Evolutionary conservation across 2,113 vertebrate species (phyloP).

Genomic region (Puma concolor): DNA sequence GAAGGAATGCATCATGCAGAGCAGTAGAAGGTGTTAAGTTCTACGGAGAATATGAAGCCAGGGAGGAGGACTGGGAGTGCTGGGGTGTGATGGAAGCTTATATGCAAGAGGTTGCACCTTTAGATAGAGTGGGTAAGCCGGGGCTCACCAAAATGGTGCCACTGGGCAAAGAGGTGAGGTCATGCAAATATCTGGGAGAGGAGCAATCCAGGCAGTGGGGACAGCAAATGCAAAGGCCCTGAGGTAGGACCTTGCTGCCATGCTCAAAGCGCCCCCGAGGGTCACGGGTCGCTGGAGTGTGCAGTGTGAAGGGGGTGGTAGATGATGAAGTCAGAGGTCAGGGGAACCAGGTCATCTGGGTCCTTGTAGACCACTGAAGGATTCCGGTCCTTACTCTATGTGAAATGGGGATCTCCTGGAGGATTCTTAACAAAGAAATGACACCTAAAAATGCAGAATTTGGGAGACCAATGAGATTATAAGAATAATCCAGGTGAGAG

Average conservation of each 20-base stretch:
- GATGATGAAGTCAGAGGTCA: not conserved
- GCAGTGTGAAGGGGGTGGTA: not conserved
- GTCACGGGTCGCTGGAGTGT: too few relatives aligned
- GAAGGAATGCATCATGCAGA: not conserved
- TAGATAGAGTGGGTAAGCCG: not conserved
- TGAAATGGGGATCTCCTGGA: not conserved
- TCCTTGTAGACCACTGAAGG: not conserved
- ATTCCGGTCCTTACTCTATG: not conserved
- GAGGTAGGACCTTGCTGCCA: not conserved
- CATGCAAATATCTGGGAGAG: not conserved
- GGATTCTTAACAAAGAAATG: not conserved
- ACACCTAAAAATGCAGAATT: not conserved
- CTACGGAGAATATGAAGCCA: not conserved
- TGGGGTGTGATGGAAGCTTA: accelerated
- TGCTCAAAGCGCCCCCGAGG: not conserved
- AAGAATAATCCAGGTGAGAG: not conserved
- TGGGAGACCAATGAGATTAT: not conserved
- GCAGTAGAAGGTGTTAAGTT: not conserved
- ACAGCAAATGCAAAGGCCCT: not conserved
- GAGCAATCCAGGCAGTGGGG: not conserved
- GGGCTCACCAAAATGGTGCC: not conserved
- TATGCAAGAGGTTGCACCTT: not conserved
- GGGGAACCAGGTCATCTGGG: not conserved
- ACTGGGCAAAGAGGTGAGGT: not conserved
- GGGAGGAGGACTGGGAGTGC: not conserved